These are phyloP conservation scores for Podarcis siculus DNA, from an alignment of 2,797 vertebrate genomes.

Conservation along the genomic window DNA sequence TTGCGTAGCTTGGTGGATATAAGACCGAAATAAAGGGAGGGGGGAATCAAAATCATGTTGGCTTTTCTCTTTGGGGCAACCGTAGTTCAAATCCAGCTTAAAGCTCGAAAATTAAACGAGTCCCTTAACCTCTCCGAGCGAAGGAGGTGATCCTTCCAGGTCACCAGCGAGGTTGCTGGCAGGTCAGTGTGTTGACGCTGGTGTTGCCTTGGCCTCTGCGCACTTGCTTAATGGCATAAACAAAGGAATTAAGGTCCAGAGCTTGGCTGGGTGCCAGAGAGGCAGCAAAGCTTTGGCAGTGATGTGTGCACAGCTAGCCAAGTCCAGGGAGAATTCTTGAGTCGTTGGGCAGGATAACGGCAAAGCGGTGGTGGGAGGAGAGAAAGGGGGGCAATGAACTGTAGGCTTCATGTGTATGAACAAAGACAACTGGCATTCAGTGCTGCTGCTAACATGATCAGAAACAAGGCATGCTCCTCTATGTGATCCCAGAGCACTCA, in stretches of 20 bases:
- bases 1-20: slow-evolving; percentile 52
- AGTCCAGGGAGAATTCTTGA: neutral
- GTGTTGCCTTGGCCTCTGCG: slow-evolving; percentile 61
- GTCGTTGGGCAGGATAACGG: neutral
- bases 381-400: neutral
- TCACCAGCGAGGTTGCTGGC: slow-evolving; percentile 66
- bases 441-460: neutral
- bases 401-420: neutral
- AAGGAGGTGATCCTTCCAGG: slow-evolving; percentile 57
- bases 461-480: neutral
- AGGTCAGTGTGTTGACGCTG: slow-evolving; percentile 58
- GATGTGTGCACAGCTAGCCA: neutral
- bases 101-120: slow-evolving; percentile 62
- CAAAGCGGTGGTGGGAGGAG: neutral
- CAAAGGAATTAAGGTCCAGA: slow-evolving; percentile 40
- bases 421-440: neutral
- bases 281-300: slow-evolving; percentile 11
- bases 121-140: slow-evolving; percentile 64
- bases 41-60: neutral
- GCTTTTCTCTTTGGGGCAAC: slow-evolving; percentile 56
- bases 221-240: slow-evolving; percentile 51
- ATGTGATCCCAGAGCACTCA: neutral
- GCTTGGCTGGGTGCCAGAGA: neutral
- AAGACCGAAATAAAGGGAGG: neutral
- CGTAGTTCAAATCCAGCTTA: slow-evolving; percentile 64